phyloP scores from a whole-genome alignment of 2,888 invertebrate species.

The Cloeon dipterum region DNA sequence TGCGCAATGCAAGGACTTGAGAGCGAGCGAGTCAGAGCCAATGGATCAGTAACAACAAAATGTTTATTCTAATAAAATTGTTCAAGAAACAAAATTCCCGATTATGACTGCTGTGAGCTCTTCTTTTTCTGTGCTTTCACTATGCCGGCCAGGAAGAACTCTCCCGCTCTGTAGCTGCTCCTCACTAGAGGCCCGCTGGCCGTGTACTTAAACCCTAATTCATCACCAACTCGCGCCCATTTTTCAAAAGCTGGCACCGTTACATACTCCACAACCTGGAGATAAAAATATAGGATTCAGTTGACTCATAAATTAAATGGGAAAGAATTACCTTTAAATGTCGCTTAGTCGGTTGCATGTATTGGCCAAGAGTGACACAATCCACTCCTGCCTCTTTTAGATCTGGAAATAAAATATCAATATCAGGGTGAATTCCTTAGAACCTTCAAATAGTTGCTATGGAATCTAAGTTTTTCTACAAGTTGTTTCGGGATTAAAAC shows the following conservation, averaged over 20 bases:
- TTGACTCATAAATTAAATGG: neutral
- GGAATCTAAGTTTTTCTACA: no score
- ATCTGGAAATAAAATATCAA: constrained; percentile 27
- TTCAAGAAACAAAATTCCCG: no score
- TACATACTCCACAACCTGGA: constrained; percentile 71
- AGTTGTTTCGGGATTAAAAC: no score
- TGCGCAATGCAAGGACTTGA: constrained; percentile 55
- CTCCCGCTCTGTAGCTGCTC: constrained; percentile 95
- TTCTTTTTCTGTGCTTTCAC: constrained; percentile 25
- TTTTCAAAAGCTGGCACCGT: constrained; percentile 79
- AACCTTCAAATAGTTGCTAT: neutral
- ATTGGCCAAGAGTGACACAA: constrained; percentile 91
- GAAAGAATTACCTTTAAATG: constrained; percentile 43
- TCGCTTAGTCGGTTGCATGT: constrained; percentile 97
- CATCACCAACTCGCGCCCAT: constrained; percentile 62
- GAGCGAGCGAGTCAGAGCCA: constrained; percentile 19
- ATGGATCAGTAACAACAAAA: no score
- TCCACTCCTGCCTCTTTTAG: constrained; percentile 64
- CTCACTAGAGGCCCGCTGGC: constrained; percentile 94
- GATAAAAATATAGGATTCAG: constrained; percentile 5
- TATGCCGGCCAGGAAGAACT: constrained; percentile 69
- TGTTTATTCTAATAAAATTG: no score
- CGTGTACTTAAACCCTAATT: constrained; percentile 84
- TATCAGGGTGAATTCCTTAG: no score
- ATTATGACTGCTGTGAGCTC: constrained; percentile 1